A percentile compares a stretch with the other conserved stretches of the same genome.
Evolutionary conservation across 2,888 invertebrate species (phyloP).

Genomic region (Philhelius pedissequus): DNA sequence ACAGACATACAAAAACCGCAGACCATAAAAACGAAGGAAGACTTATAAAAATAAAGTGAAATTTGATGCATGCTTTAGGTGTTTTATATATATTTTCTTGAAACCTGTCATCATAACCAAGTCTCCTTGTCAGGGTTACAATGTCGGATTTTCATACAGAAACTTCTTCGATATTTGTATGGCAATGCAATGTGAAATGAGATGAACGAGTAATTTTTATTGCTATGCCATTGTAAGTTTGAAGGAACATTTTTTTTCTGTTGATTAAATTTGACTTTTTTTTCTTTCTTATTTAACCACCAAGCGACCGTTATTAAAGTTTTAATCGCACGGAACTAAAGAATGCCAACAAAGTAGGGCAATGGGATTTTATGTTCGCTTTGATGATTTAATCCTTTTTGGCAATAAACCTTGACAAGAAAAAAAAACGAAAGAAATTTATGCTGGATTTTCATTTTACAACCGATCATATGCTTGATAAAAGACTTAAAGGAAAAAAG

Average conservation of each 20-base stretch:
- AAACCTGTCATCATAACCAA: constrained; percentile 3
- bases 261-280: constrained; percentile 46
- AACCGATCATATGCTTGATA: not conserved
- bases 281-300: not conserved
- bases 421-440: not conserved
- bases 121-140: constrained; percentile 5
- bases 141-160: constrained; percentile 6
- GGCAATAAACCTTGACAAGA: not conserved
- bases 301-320: constrained; percentile 20
- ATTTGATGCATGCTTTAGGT: constrained; percentile 47
- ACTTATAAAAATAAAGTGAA: constrained; percentile 41
- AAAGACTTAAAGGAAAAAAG: not conserved
- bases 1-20: not conserved
- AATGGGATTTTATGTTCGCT: constrained; percentile 10
- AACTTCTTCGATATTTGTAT: not conserved
- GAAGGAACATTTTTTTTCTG: constrained; percentile 38
- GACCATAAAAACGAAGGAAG: not conserved
- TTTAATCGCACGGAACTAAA: constrained; percentile 1
- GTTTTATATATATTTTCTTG: not conserved
- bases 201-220: constrained; percentile 27
- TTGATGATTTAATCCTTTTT: constrained; percentile 13
- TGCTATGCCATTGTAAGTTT: constrained; percentile 1
- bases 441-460: not conserved
- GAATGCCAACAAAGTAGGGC: constrained; percentile 12
- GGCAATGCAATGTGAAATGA: not conserved